Base-by-base conservation (phyloP, 2,113 vertebrate genomes). In the Engystomops pustulosus region DNA sequence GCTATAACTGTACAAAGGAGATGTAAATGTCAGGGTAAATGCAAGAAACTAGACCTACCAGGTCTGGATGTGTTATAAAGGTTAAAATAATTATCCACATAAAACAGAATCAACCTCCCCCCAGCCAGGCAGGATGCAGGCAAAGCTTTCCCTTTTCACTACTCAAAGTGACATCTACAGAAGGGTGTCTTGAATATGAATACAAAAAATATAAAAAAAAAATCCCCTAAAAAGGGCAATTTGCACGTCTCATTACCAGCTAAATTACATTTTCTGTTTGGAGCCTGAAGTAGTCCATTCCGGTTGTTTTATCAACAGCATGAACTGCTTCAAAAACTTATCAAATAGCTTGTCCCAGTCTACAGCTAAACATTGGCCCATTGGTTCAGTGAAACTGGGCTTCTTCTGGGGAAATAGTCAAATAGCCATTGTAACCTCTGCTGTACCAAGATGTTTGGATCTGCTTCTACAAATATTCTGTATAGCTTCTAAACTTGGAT, bases 11-110 rank as follows among this genome's bases (percentile, higher is more conserved):
- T 85, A 78, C 20, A 88, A 92, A 91, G 90, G 90, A 90, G 90
- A 91, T 88, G 85, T 91, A 92, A 93, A 92, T 89, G 88, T 88
- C 89, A 92, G 90, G 87, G 89, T 85, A 92, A 90, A 90, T 88
- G 89, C 2, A 0, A 91, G 89, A 93, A 93, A 90, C 90, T 90
- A 88, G 90, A 87, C 90, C 89, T 88, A 82, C 89, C 90, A 87
- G 65, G 77, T 88, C 89, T 89, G 79, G 87, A 90, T 91, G 86
- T 89, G 91, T 93, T 92, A 93, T 87, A 93, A 94, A 95, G 91
- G 93, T 94, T 93, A 94, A 90, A 84, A 89, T 94, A 94, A 95
- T 95, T 94, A 94, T 92, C 92, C 93, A 92, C 94, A 93, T 92
- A 92, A 88, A 91, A 92, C 87, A 91, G 92, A 93, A 94, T 93